phyloP scores from a whole-genome alignment of 35 echinoderm and acorn worm species.

The Strongylocentrotus purpuratus region DNA sequence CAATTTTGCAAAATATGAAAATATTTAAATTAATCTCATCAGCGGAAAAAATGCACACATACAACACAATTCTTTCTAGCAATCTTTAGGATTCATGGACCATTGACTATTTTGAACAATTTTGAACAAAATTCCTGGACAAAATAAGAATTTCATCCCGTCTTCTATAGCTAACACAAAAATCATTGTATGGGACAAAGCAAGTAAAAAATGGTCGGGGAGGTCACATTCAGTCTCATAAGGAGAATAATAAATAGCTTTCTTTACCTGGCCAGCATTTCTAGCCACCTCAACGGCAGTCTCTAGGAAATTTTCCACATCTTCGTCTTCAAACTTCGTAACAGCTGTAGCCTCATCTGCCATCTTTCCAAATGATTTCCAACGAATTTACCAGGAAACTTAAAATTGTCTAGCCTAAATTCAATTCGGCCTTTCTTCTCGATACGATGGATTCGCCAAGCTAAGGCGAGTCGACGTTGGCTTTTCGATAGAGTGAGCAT shows the following conservation, averaged over 20 bases:
- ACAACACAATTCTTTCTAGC: too few species aligned
- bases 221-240: not conserved
- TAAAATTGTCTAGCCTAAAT: too few species aligned
- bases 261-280: conserved; percentile 42
- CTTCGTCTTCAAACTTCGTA: not conserved
- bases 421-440: too few species aligned
- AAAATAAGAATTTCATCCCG: not conserved
- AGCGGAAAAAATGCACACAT: too few species aligned
- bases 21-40: too few species aligned
- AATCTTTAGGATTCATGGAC: too few species aligned
- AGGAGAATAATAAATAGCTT: not conserved
- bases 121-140: too few species aligned
- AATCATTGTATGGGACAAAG: not conserved
- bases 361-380: not conserved
- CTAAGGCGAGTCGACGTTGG: too few species aligned
- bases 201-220: not conserved
- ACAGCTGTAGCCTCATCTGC: not conserved
- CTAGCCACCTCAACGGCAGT: conserved; percentile 52
- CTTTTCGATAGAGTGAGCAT: too few species aligned
- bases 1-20: too few species aligned
- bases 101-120: too few species aligned
- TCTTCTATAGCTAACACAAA: not conserved
- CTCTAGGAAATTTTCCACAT: conserved; percentile 12
- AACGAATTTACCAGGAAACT: not conserved
- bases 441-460: too few species aligned